Evolutionary conservation across 2,113 vertebrate genomes (phyloP), one percentile per base, ranked within the genome.

Genomic region (Mesoclemmys tuberculata): DNA sequence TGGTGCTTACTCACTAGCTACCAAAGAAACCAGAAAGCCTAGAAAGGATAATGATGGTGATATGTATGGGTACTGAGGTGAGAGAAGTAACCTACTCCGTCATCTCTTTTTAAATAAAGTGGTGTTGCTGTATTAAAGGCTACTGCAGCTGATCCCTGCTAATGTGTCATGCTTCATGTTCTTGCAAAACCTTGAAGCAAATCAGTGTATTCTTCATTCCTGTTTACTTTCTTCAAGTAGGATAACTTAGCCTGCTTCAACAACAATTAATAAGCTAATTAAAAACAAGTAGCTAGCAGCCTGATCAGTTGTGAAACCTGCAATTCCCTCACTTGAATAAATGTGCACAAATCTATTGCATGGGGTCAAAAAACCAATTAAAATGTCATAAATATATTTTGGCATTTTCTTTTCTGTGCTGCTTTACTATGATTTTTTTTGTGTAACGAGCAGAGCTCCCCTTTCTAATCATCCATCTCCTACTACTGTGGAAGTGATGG

Each of bases 281-380:
- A 44, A 75, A 71, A 92, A 74, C 44, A 93, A 84, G 35, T 68
- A 95, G 68, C 11, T 1, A 77, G 52, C 11, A 24, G 22, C 49
- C 83, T 56, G 41, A 18, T 74, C 54, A 80, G 84, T 49, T 2
- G 79, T 2, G 3, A 93, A 92, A 88, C 85, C 85, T 92, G 80
- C 21, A n/a, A 58, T 82, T 91, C 56, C 68, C 58, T 90, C 89
- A 35, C 55, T 54, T 8, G 0, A 54, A 31, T 18, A 46, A 22
- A 92, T 38, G 3, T 80, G 88, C 79, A 52, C 82, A 84, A 80
- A 95, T 85, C 83, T 95, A 54, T 84, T 88, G 13, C 68, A 93
- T 58, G 77, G 49, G 41, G 58, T 54, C 85, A 74, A 19, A 8
- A 16, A 35, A 13, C 64, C 64, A 38, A 26, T 16, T 68, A 68